Evolutionary conservation across 1,140 invertebrate genomes (phyloP).

Genomic region (Papilio aristodemus): DNA sequence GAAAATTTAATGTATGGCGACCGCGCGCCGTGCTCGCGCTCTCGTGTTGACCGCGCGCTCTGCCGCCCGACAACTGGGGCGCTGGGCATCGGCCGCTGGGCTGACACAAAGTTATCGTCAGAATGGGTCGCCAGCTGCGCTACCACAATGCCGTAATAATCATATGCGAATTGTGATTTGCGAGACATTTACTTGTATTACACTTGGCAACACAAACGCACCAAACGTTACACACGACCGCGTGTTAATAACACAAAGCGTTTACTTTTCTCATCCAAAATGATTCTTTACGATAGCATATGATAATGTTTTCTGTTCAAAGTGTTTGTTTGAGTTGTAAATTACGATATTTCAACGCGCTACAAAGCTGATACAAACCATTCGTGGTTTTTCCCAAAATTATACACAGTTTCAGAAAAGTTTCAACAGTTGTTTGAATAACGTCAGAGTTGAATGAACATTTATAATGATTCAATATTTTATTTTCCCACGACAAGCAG

Average conservation of each 20-base stretch:
- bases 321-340: constrained; percentile 11
- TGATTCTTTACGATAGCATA: not conserved
- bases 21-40: constrained; percentile 51
- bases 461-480: not conserved
- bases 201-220: constrained; percentile 46
- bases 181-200: constrained; percentile 42
- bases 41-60: constrained; percentile 45
- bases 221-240: not conserved
- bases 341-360: constrained; percentile 3
- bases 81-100: constrained; percentile 30
- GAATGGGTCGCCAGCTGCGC: constrained; percentile 40
- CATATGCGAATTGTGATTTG: constrained; percentile 40
- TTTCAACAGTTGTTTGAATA: not conserved
- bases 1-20: constrained; percentile 41
- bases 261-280: not conserved
- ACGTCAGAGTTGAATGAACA: not conserved
- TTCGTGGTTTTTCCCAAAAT: not conserved
- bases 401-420: not conserved
- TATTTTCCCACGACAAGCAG: too few species aligned
- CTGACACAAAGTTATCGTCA: constrained; percentile 60
- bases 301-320: not conserved
- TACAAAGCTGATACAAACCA: not conserved
- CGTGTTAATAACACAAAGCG: not conserved
- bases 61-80: not conserved
- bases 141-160: constrained; percentile 42